Evolutionary conservation across 2,888 invertebrate genomes (phyloP).

Genomic region (Tubiluchus corallicola): DNA sequence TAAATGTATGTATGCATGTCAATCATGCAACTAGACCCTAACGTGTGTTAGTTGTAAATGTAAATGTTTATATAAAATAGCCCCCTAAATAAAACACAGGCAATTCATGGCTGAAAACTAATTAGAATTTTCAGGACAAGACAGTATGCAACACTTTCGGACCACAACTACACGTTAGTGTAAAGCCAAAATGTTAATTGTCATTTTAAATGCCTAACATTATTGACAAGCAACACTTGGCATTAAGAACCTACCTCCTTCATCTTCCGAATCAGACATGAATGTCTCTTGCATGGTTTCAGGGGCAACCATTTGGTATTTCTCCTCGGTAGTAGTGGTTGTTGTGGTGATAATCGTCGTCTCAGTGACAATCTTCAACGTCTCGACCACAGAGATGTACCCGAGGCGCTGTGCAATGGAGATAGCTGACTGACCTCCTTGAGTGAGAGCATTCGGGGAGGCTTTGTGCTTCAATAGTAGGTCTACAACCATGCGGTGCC

Average conservation of each 20-base stretch:
- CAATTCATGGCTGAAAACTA: too few relatives aligned
- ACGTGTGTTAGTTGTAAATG: too few relatives aligned
- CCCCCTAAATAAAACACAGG: too few relatives aligned
- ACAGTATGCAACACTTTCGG: too few relatives aligned
- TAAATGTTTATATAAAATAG: too few relatives aligned
- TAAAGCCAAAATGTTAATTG: too few relatives aligned
- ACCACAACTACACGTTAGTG: too few relatives aligned
- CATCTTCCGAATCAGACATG: conserved; percentile 98
- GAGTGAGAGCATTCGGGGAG: conserved; percentile 82
- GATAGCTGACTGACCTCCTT: conserved; percentile 88
- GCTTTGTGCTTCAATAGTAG: conserved; percentile 76
- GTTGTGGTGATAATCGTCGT: conserved; percentile 50
- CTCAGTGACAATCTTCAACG: conserved; percentile 83
- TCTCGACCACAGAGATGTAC: conserved; percentile 94
- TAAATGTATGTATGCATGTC: too few relatives aligned
- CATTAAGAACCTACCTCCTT: conserved; percentile 85
- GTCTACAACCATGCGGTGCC: conserved; percentile 88
- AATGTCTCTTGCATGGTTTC: conserved; percentile 99
- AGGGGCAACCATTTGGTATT: conserved; percentile 91
- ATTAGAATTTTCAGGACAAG: too few relatives aligned
- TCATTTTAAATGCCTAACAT: too few relatives aligned
- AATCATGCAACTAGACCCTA: too few relatives aligned
- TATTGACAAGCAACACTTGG: too few relatives aligned
- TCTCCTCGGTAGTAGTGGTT: conserved; percentile 59
- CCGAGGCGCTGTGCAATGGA: conserved; percentile 93